These are phyloP conservation scores for Nemapogon koenigi DNA, from an alignment of 2,888 invertebrate species.

Conservation along the genomic window DNA sequence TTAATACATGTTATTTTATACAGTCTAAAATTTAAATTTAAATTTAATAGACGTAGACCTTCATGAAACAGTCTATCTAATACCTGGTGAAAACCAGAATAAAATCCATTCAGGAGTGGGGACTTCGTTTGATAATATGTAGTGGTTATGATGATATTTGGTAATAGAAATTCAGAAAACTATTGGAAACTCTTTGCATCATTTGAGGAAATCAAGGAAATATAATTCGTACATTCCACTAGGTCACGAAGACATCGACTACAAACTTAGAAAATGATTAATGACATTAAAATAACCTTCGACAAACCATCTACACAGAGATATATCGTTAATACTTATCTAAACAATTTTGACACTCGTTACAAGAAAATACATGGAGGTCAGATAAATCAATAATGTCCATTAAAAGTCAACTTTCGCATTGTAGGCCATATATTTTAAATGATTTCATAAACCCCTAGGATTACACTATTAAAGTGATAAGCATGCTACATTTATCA, in stretches of 20 bases:
- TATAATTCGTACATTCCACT: neutral
- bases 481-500: no score
- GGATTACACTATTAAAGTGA: no score
- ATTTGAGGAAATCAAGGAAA: neutral
- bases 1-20: neutral
- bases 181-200: neutral
- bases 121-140: no score
- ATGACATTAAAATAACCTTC: no score
- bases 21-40: no score
- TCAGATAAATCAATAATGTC: conserved; percentile 7
- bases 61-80: no score
- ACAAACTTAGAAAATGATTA: no score
- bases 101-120: no score
- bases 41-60: no score
- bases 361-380: conserved; percentile 3
- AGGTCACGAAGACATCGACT: neutral
- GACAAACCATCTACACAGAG: no score
- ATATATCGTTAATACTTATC: no score
- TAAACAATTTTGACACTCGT: conserved; percentile 6
- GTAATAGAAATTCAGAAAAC: neutral
- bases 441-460: conserved; percentile 6
- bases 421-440: conserved; percentile 2
- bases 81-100: no score
- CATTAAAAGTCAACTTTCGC: conserved; percentile 7
- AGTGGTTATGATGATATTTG: neutral